Evolutionary conservation across 2,888 invertebrate genomes (phyloP), one percentile per base, ranked within the genome.

Genomic region (Octonoba sinensis): DNA sequence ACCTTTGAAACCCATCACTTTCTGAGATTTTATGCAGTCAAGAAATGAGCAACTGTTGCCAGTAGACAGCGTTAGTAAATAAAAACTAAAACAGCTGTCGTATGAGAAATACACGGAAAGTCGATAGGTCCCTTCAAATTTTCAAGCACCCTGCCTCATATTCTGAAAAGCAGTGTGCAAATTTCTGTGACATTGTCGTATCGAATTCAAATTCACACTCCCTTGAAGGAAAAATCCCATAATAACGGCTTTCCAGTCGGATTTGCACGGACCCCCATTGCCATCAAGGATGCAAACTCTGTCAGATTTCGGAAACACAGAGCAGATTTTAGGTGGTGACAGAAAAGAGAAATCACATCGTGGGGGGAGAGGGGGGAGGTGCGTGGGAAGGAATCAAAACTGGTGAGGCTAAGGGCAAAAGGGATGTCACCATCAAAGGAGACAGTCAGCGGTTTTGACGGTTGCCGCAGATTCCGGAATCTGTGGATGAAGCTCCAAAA

Each of bases 181-280:
- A 78, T 79, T 79, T 24, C 47, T 49, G 27, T 60, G 79, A 73
- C 79, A 69, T 24, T 81, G 79, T 81, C 79, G 79, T 81, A 81
- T 81, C 79, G 64, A 81, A 81, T 81, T 81, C 73, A 51, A 71
- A 77, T 70, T 77, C 77, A 65, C 16, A 36, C 36, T 36, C 36
- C 36, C 36, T 36, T 36, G 36, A 36, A 36, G 36, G 36, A 20
- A 59, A 67, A 75, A 66, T 47, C 57, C 49, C 74, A 49, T 75
- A 66, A 77, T 77, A 77, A 77, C 64, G 56, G 49, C 54, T 69
- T 64, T 74, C 74, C 59, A 24, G 4, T 66, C 74, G 66, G 74
- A 74, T 74, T 74, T 64, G 69, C 64, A 47, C 65, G 74, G 36
- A 73, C 71, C 73, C 54, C 44, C 22, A 36, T 75, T 67, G 75